Evolutionary conservation across 2,888 invertebrate genomes (phyloP), one percentile per base, ranked within the genome.

Genomic region (Dryobota labecula): DNA sequence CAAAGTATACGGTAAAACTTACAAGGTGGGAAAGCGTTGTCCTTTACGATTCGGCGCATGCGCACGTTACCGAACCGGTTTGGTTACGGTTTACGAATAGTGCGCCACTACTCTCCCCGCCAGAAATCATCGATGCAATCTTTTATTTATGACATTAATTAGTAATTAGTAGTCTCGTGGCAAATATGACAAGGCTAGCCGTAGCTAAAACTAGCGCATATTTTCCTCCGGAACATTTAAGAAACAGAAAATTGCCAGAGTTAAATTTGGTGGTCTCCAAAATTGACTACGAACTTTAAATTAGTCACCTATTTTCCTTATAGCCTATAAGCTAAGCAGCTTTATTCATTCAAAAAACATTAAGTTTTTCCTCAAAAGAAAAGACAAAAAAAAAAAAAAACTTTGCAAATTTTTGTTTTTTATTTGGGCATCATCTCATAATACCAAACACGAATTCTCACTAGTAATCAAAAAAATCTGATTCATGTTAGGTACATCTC

Each of bases 11-110:
- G 36, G 20, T 78, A 78, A 57, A 57, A 24, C 15, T 47, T 61
- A 49, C 53, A 43, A 62, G 38, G 11, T 62, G 61, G 47, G 83
- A 82, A 78, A 82, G 78, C 56, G 70, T 64, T 45, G 61, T 65
- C 64, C 70, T 82, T 69, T 77, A 60, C 63, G 60, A 70, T 70
- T 70, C 64, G 71, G 56, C 54, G 82, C 60, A 15, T 53, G 60
- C 64, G 51, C 78, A 58, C 60, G 33, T 61, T 36, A 74, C 47
- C 33, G 47, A 71, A 78, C 78, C 62, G 83, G 83, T 78, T 78
- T 58, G 36, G 1, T 36, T 76, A 68, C 77, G 76, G 45, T 63
- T 66, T 49, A 73, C 60, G 56, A 65, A 57, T 74, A 45, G 30
- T 45, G 56, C 18, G 41, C 70, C 4, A 36, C 61, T 47, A 30